phyloP scores from a whole-genome alignment of 2,113 vertebrate genomes.

The Plecturocebus donacophilus region DNA sequence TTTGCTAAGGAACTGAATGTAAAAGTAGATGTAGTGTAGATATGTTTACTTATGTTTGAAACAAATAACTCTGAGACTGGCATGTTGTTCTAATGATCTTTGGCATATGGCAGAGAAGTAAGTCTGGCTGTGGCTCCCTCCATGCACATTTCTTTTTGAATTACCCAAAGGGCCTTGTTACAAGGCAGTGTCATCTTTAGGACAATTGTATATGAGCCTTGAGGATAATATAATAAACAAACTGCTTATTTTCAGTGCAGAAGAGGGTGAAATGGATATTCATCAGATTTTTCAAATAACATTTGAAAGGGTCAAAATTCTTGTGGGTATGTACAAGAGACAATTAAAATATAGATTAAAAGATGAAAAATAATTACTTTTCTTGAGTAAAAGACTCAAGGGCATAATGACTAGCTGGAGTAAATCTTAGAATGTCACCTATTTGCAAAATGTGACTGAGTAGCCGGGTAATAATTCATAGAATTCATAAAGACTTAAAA shows the following conservation, averaged over 20 bases:
- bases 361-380: conserved; percentile 71
- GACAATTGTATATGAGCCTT: neutral
- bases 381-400: conserved; percentile 53
- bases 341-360: conserved; percentile 67
- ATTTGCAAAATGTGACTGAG: conserved; percentile 68
- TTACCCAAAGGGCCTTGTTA: conserved; percentile 14
- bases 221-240: conserved; percentile 17
- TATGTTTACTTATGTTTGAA: neutral
- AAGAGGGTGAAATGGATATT: conserved; percentile 6
- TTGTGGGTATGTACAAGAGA: conserved; percentile 60
- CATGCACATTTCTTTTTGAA: neutral
- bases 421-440: conserved; percentile 69
- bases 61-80: neutral
- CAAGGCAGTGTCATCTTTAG: neutral
- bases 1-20: neutral
- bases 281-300: conserved; percentile 51
- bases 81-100: neutral
- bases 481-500: conserved; percentile 76
- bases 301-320: conserved; percentile 63
- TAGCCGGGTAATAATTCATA: conserved; percentile 72
- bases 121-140: neutral
- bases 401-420: conserved; percentile 59
- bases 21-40: neutral
- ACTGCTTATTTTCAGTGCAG: neutral
- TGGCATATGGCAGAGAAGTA: neutral